These are phyloP conservation scores for Julus scandinavius DNA, from an alignment of 2,888 invertebrate species.

Conservation along the genomic window DNA sequence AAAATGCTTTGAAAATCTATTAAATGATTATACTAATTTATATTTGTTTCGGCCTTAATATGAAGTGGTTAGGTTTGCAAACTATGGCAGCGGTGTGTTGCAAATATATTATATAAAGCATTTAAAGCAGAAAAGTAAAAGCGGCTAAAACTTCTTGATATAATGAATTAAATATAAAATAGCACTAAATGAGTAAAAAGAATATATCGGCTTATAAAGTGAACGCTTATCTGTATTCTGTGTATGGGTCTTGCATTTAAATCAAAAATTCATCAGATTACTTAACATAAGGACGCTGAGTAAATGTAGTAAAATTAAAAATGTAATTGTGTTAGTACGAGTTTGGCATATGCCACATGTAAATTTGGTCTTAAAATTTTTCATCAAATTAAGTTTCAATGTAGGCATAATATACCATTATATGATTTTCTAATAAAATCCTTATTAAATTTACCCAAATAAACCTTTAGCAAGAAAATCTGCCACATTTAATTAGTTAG, in stretches of 20 bases:
- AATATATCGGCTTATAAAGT: too few relatives aligned
- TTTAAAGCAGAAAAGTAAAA: constrained; percentile 16
- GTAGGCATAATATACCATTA: too few relatives aligned
- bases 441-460: not conserved
- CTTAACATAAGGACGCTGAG: not conserved
- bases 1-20: too few relatives aligned
- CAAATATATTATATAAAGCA: too few relatives aligned
- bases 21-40: too few relatives aligned
- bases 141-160: not conserved
- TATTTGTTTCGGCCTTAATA: not conserved
- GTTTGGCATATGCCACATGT: not conserved
- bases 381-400: too few relatives aligned
- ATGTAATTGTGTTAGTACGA: not conserved
- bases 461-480: not conserved
- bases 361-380: too few relatives aligned
- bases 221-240: too few relatives aligned
- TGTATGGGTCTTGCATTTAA: not conserved
- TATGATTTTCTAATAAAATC: not conserved
- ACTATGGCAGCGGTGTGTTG: too few relatives aligned
- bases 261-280: not conserved
- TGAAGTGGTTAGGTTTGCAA: not conserved
- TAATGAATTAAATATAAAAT: not conserved
- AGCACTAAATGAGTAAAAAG: not conserved
- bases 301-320: not conserved
- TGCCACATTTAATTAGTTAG: not conserved